Base-by-base conservation (phyloP, 2,797 vertebrate species). In the Triplophysa yarkandensis region DNA sequence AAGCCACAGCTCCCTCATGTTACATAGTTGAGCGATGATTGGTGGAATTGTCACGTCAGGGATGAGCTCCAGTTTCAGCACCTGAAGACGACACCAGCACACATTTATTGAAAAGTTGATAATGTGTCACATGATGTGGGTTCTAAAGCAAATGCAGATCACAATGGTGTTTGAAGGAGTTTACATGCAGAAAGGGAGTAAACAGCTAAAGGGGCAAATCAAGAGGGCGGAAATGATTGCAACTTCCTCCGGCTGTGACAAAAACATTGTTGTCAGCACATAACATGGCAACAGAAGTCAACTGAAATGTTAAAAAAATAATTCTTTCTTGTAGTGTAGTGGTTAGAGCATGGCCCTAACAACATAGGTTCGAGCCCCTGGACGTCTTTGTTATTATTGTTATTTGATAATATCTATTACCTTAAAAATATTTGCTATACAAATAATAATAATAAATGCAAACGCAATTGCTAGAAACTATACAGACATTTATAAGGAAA, bases 1-100 rank as follows among this genome's bases (percentile, higher is more conserved):
- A 23, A 99, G 93, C 96, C 97, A 99, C 87, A 99, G 90, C 83
- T 99, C 98, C 81, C 92, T 92, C 79, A 99, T 92, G 86, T 88
- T 95, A 10, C 93, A 91, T 77, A 99, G 94, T 90, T 99, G 97
- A 68, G 97, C 96, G 0, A 99, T 98, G 86, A 95, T 99, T 7
- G 98, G 97, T 0, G 98, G 97, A 82, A 99, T 98, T n/a, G 97
- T 98, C 30, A 99, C 94, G 0, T 99, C 97, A 0, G 97, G 94
- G 69, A 99, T 98, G 11, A 99, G 94, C 89, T 99, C 97, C 83
- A 99, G 88, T 85, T 99, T 99, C 32, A 99, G 91, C 43, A 98
- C 97, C 81, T 82, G 57, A n/a, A 8, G 50, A 25, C 1, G 50
- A 27, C 21, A 54, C 50, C 27, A 27, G 8, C 30, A 32, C 14